phyloP scores from a whole-genome alignment of 2,888 invertebrate species.

The Trachelus tabidus region DNA sequence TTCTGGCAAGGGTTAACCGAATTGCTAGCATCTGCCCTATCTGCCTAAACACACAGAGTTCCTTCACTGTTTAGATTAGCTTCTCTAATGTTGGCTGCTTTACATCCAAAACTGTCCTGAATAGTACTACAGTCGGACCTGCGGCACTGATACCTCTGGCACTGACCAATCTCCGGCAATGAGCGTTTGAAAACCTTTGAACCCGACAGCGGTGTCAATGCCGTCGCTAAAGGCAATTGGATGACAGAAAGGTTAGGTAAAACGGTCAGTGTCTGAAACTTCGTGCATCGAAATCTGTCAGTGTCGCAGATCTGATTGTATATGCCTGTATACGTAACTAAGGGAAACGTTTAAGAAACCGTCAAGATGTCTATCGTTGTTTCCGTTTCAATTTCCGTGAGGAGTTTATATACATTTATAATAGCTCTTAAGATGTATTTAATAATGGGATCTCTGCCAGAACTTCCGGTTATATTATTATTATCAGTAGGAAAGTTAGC shows the following conservation, averaged over 20 bases:
- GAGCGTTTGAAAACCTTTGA: no score
- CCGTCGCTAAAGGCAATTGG: no score
- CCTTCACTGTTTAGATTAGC: not conserved
- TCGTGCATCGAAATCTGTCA: no score
- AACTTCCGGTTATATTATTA: not conserved
- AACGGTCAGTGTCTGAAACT: no score
- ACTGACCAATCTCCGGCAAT: no score
- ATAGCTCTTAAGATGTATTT: not conserved
- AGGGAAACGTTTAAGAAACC: not conserved
- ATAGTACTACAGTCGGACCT: not conserved
- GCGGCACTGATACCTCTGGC: no score
- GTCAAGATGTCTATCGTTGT: no score
- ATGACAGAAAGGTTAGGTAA: no score
- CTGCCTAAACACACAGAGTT: not conserved
- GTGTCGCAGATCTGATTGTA: no score
- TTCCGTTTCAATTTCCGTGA: not conserved
- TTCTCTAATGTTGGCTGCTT: not conserved
- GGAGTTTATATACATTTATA: not conserved
- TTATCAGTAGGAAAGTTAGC: not conserved
- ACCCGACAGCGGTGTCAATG: no score
- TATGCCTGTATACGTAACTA: not conserved
- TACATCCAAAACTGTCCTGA: not conserved
- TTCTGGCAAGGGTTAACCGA: constrained; percentile 1
- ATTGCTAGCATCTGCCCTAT: constrained; percentile 1
- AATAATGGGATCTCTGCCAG: not conserved